phyloP scores from a whole-genome alignment of 2,888 invertebrate genomes.

The Fragum fragum region DNA sequence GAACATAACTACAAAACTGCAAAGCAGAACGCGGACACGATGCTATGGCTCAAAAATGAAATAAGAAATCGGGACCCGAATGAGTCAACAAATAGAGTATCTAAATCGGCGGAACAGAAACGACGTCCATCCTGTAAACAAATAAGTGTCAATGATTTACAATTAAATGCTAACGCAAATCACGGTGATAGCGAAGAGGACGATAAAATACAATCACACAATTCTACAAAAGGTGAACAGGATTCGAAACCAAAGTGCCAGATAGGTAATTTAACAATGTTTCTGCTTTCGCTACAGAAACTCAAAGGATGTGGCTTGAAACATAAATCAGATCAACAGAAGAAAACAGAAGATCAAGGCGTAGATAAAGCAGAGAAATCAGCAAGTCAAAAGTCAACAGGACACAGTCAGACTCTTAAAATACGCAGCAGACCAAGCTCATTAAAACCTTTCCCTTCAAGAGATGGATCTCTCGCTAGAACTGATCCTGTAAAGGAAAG shows the following conservation, averaged over 20 bases:
- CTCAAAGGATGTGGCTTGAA: conserved; percentile 33
- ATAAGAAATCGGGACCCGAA: conserved; percentile 62
- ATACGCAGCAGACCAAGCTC: not conserved
- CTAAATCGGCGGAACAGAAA: conserved; percentile 30
- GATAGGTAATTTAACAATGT: conserved; percentile 59
- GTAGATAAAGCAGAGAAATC: not conserved
- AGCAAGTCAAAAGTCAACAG: not conserved
- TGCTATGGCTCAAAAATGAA: conserved; percentile 64
- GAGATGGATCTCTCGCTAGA: not conserved
- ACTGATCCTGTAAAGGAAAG: conserved; percentile 12
- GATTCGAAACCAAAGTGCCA: conserved; percentile 29
- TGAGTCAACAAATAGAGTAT: conserved; percentile 46
- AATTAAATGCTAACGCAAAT: not conserved
- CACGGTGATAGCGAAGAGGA: not conserved
- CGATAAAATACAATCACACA: not conserved
- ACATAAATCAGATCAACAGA: not conserved
- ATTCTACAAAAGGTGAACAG: not conserved
- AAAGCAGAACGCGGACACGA: conserved; percentile 62
- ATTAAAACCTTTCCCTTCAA: conserved; percentile 1
- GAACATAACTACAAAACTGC: conserved; percentile 61
- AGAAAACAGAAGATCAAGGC: not conserved
- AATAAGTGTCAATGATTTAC: not conserved
- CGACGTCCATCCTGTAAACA: not conserved
- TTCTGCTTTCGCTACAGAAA: conserved; percentile 53
- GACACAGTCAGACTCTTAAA: not conserved